Evolutionary conservation across 1,140 invertebrate genomes (phyloP).

Genomic region (Tetragonula clypearis): DNA sequence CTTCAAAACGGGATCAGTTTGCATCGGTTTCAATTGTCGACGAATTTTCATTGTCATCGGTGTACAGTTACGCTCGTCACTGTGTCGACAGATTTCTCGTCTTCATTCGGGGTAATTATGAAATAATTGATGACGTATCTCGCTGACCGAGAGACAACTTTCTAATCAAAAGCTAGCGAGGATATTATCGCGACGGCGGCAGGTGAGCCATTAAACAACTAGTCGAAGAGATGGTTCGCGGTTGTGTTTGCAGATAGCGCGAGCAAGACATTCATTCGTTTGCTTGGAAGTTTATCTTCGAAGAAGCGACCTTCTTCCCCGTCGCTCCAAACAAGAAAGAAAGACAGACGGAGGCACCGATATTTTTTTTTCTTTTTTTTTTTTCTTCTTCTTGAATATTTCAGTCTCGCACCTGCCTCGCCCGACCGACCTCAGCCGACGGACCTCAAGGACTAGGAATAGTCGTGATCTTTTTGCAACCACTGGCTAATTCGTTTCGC

Average conservation of each 20-base stretch:
- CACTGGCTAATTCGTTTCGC: constrained; percentile 69
- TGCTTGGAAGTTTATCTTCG: not conserved
- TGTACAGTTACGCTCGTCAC: no score
- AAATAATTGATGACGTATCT: not conserved
- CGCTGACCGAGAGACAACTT: not conserved
- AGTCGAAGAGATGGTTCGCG: constrained; percentile 40
- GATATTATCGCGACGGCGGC: constrained; percentile 46
- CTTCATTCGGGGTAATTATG: no score
- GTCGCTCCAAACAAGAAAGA: not conserved
- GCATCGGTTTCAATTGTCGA: no score
- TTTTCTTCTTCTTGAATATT: constrained; percentile 55
- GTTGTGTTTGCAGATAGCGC: constrained; percentile 59
- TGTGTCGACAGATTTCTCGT: no score
- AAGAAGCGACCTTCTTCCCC: constrained; percentile 41
- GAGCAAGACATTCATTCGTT: constrained; percentile 38
- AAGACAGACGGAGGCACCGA: not conserved
- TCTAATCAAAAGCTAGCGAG: not conserved
- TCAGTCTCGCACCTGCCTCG: constrained; percentile 70
- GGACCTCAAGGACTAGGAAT: constrained; percentile 72
- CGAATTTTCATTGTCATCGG: no score
- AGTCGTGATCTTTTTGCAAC: constrained; percentile 68
- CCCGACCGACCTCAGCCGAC: constrained; percentile 22
- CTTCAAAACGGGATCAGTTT: no score
- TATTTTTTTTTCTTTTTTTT: not conserved
- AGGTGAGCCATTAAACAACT: constrained; percentile 56